phyloP scores from a whole-genome alignment of 2,797 vertebrate species.

The Sebastes matsubarae region DNA sequence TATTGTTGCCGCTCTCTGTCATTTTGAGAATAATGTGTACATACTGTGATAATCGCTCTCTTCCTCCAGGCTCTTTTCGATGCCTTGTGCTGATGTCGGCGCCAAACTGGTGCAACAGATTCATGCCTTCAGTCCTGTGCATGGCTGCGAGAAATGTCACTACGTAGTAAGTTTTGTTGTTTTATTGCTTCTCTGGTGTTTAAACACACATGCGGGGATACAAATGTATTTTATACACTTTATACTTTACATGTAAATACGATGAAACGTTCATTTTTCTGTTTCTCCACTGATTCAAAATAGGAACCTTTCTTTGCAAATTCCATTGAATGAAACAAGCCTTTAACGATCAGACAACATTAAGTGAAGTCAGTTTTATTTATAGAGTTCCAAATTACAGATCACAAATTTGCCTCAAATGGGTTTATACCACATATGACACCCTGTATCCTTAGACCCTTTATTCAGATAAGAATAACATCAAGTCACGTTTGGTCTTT shows the following conservation, averaged over 20 bases:
- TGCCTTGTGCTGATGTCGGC: slow-evolving; percentile 21
- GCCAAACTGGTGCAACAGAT: slow-evolving; percentile 34
- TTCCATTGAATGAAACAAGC: neutral
- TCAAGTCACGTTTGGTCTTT: neutral
- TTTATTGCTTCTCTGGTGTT: neutral
- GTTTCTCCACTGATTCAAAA: neutral
- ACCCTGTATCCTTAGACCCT: neutral
- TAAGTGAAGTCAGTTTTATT: neutral
- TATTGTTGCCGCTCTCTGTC: neutral
- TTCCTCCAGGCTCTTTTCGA: slow-evolving; percentile 25
- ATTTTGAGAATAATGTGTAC: neutral
- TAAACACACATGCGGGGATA: neutral
- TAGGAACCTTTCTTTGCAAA: neutral
- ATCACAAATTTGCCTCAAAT: neutral
- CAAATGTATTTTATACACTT: no score
- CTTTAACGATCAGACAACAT: neutral
- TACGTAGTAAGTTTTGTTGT: slow-evolving; percentile 12
- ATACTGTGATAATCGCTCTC: slow-evolving; percentile 1
- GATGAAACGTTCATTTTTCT: neutral
- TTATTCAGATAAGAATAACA: no score
- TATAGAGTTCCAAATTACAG: neutral
- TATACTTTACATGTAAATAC: neutral
- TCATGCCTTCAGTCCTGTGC: slow-evolving; percentile 8
- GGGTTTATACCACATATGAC: neutral
- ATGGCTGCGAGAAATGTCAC: slow-evolving; percentile 14